Percentiles rank a stretch among this genome's conserved stretches.
These are phyloP conservation scores for silkworm (Bombyx mori) DNA, from an alignment of 1,140 invertebrate species.

Conservation along the genomic window ASM3026992v2 NC_085121.1:7502001-7502500, in stretches of 20 bases:
- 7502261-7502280: conserved; percentile 25
- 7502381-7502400: conserved; percentile 6
- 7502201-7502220: conserved; percentile 22
- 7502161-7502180: neutral
- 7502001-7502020: too few species aligned
- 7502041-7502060: too few species aligned
- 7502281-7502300: conserved; percentile 27
- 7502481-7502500: too few species aligned
- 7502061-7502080: too few species aligned
- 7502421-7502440: neutral
- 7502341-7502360: conserved; percentile 40
- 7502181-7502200: neutral
- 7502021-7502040: too few species aligned
- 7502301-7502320: conserved; percentile 33
- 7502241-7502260: conserved; percentile 30
- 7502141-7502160: too few species aligned
- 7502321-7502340: conserved; percentile 48
- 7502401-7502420: conserved; percentile 12
- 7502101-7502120: too few species aligned
- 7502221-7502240: conserved; percentile 37
- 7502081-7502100: too few species aligned
- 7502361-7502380: conserved; percentile 26
- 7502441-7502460: too few species aligned
- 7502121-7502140: too few species aligned
- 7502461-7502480: too few species aligned